Percentiles rank a stretch among this genome's conserved stretches.
These are phyloP conservation scores for Adoxophyes honmai DNA, from an alignment of 1,140 invertebrate species.

Conservation along the genomic window DNA sequence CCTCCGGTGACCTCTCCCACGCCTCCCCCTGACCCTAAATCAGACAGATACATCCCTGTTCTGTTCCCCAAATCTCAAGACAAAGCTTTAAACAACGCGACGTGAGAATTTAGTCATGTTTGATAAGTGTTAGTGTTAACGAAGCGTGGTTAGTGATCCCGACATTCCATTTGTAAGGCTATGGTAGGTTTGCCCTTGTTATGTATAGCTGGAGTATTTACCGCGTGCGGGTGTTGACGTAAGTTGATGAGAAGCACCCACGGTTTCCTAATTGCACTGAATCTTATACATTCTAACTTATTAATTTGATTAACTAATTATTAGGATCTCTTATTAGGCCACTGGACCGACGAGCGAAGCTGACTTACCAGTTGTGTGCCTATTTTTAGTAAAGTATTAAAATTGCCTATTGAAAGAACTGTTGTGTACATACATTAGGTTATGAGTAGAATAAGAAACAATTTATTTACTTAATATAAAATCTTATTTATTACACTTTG, in stretches of 20 bases:
- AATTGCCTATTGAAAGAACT: slow-evolving; percentile 16
- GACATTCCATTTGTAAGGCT: too few species aligned
- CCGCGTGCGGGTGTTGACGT: too few species aligned
- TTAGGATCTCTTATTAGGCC: background rate
- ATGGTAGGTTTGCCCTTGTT: too few species aligned
- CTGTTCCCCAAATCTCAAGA: slow-evolving; percentile 25
- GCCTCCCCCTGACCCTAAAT: slow-evolving; percentile 14
- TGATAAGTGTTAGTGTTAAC: background rate
- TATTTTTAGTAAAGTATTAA: background rate
- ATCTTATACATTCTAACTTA: background rate
- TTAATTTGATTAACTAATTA: background rate
- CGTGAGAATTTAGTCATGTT: slow-evolving; percentile 15
- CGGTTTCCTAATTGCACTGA: too few species aligned
- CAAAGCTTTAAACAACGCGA: slow-evolving; percentile 9
- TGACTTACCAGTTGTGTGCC: background rate
- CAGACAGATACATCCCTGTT: slow-evolving; percentile 39
- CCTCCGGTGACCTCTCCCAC: slow-evolving; percentile 44
- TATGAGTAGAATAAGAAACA: slow-evolving; percentile 46
- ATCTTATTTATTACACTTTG: slow-evolving; percentile 57
- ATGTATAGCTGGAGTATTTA: too few species aligned
- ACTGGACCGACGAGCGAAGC: background rate
- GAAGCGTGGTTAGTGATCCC: too few species aligned
- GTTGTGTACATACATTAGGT: slow-evolving; percentile 26
- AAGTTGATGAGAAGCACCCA: too few species aligned
- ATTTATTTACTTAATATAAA: slow-evolving; percentile 47